Base-by-base conservation (phyloP, 2,888 invertebrate genomes). In the Rosalia funebris region DNA sequence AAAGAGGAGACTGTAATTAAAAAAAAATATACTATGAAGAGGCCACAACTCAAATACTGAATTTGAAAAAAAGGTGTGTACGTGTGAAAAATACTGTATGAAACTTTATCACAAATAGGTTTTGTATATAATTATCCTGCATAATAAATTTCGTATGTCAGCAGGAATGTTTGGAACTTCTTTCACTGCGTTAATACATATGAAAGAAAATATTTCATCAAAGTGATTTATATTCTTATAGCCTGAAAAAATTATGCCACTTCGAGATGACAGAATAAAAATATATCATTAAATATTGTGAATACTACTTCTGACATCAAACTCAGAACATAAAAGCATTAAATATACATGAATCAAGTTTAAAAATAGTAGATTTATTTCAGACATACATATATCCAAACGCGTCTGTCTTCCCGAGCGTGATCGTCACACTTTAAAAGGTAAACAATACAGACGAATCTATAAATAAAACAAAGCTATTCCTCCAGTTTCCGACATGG, bases 281-380 rank as follows among this genome's bases (percentile, higher is more conserved):
- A 34, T n/a, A n/a, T n/a, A 34, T 34, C 34, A n/a, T 11, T 2
- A 34, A 34, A 34, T n/a, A 34, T 34, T 2, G 34, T 34, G 34
- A 34, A 11, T 11, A 2, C 11, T 34, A 7, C 11, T 34, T 10
- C 34, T 25, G 10, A 11, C 2, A 48, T 20, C 39, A 15, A 19
- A 39, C 37, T 15, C 4, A 50, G 39, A 37, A 50, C 15, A 19
- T 25, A 39, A 39, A 50, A 44, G 50, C 37, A 25, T 50, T 39
- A 39, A 20, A 50, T 50, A 19, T 20, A 50, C 37, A 37, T 50
- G 39, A 39, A 39, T 50, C 39, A 15, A 14, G 39, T 11, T 11
- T 41, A 25, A 37, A 50, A 50, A 39, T 50, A 50, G 39, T 7
- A 11, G 25, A 50, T n/a, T 14, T 37, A 50, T 50, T 50, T 31